Percentiles rank a stretch among this genome's conserved stretches.
Conservation (phyloP, 2,797 vertebrate species). For the Sebastiscus tertius region DNA sequence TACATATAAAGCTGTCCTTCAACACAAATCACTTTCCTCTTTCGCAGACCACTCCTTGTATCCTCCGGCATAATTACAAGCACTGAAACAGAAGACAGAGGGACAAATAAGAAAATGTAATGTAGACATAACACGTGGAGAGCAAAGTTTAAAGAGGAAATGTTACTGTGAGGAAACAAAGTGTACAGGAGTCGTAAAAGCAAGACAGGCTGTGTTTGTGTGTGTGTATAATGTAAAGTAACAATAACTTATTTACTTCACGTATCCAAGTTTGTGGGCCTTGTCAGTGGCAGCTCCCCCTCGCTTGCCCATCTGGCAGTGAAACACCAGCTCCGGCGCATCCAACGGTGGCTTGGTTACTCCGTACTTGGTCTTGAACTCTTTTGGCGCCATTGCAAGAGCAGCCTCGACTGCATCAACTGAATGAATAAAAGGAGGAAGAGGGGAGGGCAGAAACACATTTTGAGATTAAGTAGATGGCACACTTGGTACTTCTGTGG, state of each 20-base stretch:
- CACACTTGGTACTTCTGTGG: not conserved
- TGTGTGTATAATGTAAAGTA: not conserved
- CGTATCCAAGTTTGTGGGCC: slow-evolving; percentile 79
- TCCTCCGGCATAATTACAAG: slow-evolving; percentile 79
- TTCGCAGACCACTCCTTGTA: slow-evolving; percentile 81
- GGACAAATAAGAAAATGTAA: not conserved
- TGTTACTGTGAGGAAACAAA: not conserved
- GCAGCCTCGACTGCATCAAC: slow-evolving; percentile 81
- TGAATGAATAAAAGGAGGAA: slow-evolving; percentile 38
- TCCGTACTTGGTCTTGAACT: slow-evolving; percentile 80
- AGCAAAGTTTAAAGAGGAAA: not conserved
- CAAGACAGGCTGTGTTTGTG: not conserved
- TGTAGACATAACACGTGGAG: not conserved
- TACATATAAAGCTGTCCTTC: not conserved
- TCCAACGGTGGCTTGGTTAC: slow-evolving; percentile 77
- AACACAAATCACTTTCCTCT: slow-evolving; percentile 59
- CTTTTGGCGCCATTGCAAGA: slow-evolving; percentile 77
- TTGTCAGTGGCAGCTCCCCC: slow-evolving; percentile 77
- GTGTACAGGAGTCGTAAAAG: not conserved
- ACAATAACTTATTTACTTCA: slow-evolving; percentile 73
- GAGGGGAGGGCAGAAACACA: not conserved
- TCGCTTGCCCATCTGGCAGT: slow-evolving; percentile 84
- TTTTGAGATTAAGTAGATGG: not conserved
- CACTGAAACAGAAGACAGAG: slow-evolving; percentile 71
- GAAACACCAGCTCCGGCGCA: slow-evolving; percentile 81